phyloP scores from a whole-genome alignment of 2,888 invertebrate species.

The Crematogaster levior region DNA sequence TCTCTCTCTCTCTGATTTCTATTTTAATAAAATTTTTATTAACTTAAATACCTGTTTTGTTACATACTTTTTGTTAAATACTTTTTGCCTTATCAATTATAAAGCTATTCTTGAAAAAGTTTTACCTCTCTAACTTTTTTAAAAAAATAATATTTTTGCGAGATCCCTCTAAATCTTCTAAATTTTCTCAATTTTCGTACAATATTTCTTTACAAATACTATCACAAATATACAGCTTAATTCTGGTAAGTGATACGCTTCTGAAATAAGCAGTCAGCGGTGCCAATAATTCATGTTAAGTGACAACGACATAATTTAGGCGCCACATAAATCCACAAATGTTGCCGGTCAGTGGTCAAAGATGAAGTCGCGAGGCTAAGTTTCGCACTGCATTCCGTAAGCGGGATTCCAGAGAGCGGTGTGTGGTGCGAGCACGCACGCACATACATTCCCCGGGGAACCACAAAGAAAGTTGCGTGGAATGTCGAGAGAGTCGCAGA shows the following conservation, averaged over 20 bases:
- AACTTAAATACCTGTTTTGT: neutral
- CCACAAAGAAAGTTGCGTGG: slow-evolving; percentile 75
- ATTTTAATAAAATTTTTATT: neutral
- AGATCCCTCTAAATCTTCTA: neutral
- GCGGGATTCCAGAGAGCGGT: slow-evolving; percentile 61
- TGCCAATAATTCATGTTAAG: slow-evolving; percentile 34
- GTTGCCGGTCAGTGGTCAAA: slow-evolving; percentile 31
- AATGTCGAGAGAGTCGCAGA: slow-evolving; percentile 79
- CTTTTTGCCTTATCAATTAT: neutral
- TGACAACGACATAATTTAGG: slow-evolving; percentile 55
- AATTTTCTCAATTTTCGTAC: too few relatives aligned
- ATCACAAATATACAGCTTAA: neutral
- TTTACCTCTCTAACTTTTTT: neutral
- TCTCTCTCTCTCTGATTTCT: neutral
- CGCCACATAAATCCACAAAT: slow-evolving; percentile 56
- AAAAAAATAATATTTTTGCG: neutral
- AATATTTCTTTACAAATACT: neutral
- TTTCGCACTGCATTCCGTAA: slow-evolving; percentile 56
- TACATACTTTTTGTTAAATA: too few relatives aligned
- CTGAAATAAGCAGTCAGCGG: slow-evolving; percentile 21
- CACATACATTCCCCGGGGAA: slow-evolving; percentile 49
- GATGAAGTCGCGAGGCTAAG: slow-evolving; percentile 50
- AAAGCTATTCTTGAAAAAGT: neutral
- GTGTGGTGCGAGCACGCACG: slow-evolving; percentile 49
- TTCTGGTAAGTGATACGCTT: neutral